These are phyloP conservation scores for Coronaproctus castanopsis DNA, from an alignment of 2,888 invertebrate species.

Conservation along the genomic window DNA sequence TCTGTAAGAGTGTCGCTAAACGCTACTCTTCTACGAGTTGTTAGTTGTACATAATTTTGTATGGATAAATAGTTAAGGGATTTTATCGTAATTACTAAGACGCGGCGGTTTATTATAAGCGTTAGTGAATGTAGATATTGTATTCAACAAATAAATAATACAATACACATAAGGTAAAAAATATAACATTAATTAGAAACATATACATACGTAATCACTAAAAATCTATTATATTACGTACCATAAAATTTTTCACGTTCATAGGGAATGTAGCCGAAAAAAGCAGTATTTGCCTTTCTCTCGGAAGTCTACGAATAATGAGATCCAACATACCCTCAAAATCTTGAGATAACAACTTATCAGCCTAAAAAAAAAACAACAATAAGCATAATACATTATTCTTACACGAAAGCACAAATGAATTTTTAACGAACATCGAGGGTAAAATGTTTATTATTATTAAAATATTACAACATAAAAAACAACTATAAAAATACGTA, in stretches of 20 bases:
- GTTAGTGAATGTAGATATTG: too few species aligned
- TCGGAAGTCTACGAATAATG: slow-evolving; percentile 80
- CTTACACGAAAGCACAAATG: neutral
- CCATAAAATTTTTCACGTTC: slow-evolving; percentile 96
- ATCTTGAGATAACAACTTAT: slow-evolving; percentile 95
- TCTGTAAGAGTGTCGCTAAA: too few species aligned
- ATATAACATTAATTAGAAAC: too few species aligned
- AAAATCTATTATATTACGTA: slow-evolving; percentile 23
- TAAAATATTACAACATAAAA: neutral
- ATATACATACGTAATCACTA: too few species aligned
- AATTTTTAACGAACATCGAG: neutral
- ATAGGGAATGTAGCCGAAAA: slow-evolving; percentile 98
- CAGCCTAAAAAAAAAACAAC: slow-evolving; percentile 38
- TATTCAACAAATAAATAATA: too few species aligned
- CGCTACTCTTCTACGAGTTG: too few species aligned
- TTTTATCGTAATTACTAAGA: too few species aligned
- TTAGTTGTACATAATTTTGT: too few species aligned
- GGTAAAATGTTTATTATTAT: neutral
- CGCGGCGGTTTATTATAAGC: too few species aligned
- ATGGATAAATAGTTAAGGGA: too few species aligned
- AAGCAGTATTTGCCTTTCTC: slow-evolving; percentile 87
- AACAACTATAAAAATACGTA: too few species aligned
- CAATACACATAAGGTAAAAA: too few species aligned
- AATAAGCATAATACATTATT: neutral
- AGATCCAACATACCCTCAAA: slow-evolving; percentile 98